Percentiles rank a stretch among this genome's conserved stretches.
Evolutionary conservation across 2,113 vertebrate genomes (phyloP).

Genomic region (Amphilophus citrinellus): DNA sequence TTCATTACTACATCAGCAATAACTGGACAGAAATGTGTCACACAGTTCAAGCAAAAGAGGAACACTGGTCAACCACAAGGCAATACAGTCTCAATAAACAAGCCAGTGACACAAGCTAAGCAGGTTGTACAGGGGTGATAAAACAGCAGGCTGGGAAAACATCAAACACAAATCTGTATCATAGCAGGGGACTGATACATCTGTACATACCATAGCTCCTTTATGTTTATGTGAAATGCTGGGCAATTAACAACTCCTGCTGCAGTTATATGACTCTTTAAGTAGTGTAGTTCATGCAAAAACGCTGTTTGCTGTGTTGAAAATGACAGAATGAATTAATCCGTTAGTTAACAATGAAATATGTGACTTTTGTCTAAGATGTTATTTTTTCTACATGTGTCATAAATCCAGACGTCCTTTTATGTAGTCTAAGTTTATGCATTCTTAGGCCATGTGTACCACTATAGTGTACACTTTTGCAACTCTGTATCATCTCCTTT

Average conservation of each 20-base stretch:
- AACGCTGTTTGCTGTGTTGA: neutral
- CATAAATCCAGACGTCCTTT: neutral
- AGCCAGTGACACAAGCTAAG: neutral
- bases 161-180: neutral
- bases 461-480: neutral
- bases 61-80: neutral
- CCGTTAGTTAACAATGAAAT: neutral
- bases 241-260: neutral
- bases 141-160: rapidly evolving
- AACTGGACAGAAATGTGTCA: neutral
- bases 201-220: neutral
- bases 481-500: neutral
- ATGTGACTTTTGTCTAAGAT: neutral
- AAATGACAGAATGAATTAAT: neutral
- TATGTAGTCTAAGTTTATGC: neutral
- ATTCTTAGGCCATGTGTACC: neutral
- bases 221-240: neutral
- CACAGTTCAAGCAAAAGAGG: neutral
- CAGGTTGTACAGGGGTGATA: rapidly evolving
- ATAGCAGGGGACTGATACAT: neutral
- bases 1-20: neutral
- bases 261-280: neutral
- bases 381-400: neutral
- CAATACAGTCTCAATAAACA: neutral
- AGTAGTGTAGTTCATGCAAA: neutral